Evolutionary conservation across 2,888 invertebrate species (phyloP).

Genomic region (Papilio demoleus): DNA sequence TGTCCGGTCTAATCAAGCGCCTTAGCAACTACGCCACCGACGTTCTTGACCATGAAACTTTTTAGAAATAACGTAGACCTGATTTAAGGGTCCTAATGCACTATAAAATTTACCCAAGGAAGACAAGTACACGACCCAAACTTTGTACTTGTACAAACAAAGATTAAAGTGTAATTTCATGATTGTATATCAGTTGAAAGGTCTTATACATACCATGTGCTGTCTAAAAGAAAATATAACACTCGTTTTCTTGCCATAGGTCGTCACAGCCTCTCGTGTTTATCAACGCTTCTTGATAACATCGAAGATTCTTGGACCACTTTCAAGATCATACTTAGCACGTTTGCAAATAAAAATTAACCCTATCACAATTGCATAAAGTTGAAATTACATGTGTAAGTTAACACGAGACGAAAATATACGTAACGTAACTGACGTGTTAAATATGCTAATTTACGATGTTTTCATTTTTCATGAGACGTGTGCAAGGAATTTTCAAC

Average conservation of each 20-base stretch:
- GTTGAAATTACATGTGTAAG: not conserved
- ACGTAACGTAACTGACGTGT: slow-evolving; percentile 29
- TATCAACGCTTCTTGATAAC: slow-evolving; percentile 42
- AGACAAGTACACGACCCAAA: too few relatives aligned
- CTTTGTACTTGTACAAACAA: not conserved
- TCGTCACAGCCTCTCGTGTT: slow-evolving; percentile 38
- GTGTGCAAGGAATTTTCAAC: slow-evolving; percentile 14
- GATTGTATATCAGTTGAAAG: not conserved
- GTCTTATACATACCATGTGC: not conserved
- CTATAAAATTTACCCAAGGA: too few relatives aligned
- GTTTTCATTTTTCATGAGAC: slow-evolving; percentile 20
- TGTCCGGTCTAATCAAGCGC: too few relatives aligned
- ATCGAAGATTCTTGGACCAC: slow-evolving; percentile 46
- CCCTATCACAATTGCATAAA: not conserved
- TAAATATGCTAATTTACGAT: slow-evolving; percentile 37
- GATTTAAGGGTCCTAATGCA: too few relatives aligned
- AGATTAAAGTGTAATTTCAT: too few relatives aligned
- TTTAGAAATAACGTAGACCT: too few relatives aligned
- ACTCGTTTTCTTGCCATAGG: slow-evolving; percentile 21
- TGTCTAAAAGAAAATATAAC: not conserved
- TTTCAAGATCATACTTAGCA: slow-evolving; percentile 45
- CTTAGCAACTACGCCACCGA: too few relatives aligned
- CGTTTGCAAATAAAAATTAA: slow-evolving; percentile 15
- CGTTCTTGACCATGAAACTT: too few relatives aligned
- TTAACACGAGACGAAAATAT: slow-evolving; percentile 26